Evolutionary conservation across 1,140 invertebrate genomes (phyloP).

Genomic region (Bathynomus jamesi): DNA sequence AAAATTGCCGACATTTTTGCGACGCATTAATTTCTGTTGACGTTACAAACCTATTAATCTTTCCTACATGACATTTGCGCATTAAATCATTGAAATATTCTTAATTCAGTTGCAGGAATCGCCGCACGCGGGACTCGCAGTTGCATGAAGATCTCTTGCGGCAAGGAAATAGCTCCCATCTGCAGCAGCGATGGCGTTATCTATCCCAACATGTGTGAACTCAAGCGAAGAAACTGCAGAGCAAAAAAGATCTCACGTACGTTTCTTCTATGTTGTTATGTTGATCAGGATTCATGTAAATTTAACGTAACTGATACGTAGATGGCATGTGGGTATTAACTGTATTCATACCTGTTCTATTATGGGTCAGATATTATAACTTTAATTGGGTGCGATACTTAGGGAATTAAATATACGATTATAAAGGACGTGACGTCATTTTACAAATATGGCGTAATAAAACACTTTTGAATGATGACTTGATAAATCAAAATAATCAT

Average conservation of each 20-base stretch:
- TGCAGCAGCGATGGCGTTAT: slow-evolving; percentile 81
- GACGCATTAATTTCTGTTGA: too few species aligned
- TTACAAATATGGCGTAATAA: too few species aligned
- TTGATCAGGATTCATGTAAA: background rate
- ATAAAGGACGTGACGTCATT: background rate
- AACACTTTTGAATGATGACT: too few species aligned
- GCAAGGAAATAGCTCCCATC: slow-evolving; percentile 57
- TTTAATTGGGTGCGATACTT: background rate
- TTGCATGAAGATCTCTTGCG: slow-evolving; percentile 41
- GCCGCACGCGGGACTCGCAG: slow-evolving; percentile 8
- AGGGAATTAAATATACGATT: background rate
- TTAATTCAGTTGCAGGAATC: background rate
- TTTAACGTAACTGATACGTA: background rate
- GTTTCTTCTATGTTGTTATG: background rate
- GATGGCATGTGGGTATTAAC: background rate
- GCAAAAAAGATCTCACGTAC: slow-evolving; percentile 12
- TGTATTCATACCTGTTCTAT: background rate
- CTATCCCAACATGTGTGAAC: slow-evolving; percentile 78
- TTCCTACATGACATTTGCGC: too few species aligned
- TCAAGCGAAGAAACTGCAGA: slow-evolving; percentile 80
- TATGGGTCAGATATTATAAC: background rate
- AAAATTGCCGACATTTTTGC: too few species aligned
- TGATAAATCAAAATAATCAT: too few species aligned
- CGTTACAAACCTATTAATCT: too few species aligned
- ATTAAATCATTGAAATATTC: too few species aligned